A percentile compares a stretch with the other conserved stretches of the same genome.
These are phyloP conservation scores for Calliphora vomitoria DNA, from an alignment of 2,888 invertebrate genomes.

Conservation along the genomic window DNA sequence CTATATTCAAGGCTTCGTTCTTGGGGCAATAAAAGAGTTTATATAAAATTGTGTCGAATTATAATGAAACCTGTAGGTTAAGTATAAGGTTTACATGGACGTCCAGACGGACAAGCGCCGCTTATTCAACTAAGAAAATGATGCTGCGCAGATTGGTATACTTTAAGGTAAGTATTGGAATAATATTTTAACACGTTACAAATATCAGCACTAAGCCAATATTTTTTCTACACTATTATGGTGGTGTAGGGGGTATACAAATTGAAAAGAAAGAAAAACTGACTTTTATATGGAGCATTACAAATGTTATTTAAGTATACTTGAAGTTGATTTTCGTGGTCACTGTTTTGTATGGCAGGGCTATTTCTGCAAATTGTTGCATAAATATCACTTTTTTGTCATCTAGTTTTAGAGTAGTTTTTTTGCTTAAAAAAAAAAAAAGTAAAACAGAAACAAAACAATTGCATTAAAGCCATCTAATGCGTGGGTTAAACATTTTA, in stretches of 20 bases:
- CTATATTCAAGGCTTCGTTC: too few species aligned
- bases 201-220: too few species aligned
- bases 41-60: too few species aligned
- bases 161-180: too few species aligned
- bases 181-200: too few species aligned
- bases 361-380: slow-evolving; percentile 49
- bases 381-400: slow-evolving; percentile 62
- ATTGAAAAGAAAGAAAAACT: background rate
- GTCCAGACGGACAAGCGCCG: too few species aligned
- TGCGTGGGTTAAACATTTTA: slow-evolving; percentile 69
- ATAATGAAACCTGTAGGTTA: too few species aligned
- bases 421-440: background rate
- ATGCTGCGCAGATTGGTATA: too few species aligned
- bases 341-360: slow-evolving; percentile 26
- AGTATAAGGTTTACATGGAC: too few species aligned
- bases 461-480: slow-evolving; percentile 60
- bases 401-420: slow-evolving; percentile 21
- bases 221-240: too few species aligned
- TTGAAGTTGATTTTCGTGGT: slow-evolving; percentile 50
- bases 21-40: too few species aligned
- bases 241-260: background rate
- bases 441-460: slow-evolving; percentile 57
- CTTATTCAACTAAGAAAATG: too few species aligned
- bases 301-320: slow-evolving; percentile 1
- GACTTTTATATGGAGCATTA: slow-evolving; percentile 21